phyloP scores from a whole-genome alignment of 2,113 vertebrate species.

The Callipepla squamata region DNA sequence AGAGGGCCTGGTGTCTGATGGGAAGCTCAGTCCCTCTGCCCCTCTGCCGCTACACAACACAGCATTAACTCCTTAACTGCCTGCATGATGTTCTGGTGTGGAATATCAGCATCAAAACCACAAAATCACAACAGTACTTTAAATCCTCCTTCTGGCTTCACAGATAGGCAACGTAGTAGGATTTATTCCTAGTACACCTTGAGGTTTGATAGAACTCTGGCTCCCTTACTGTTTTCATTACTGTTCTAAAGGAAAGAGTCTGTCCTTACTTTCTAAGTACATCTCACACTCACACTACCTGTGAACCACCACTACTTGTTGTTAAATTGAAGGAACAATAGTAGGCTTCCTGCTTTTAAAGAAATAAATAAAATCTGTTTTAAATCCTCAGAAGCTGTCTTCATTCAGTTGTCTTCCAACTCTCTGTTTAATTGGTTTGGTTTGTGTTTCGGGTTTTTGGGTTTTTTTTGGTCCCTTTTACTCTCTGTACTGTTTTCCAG shows the following conservation, averaged over 20 bases:
- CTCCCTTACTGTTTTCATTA: neutral
- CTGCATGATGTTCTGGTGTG: too few species aligned
- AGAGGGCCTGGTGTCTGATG: too few species aligned
- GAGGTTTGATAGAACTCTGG: neutral
- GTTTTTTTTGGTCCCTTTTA: neutral
- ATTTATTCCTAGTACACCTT: neutral
- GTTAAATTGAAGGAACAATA: neutral
- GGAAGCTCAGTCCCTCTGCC: too few species aligned
- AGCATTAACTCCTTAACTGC: too few species aligned
- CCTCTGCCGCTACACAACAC: too few species aligned
- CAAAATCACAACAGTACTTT: too few species aligned
- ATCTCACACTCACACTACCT: neutral
- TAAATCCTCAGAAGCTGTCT: neutral
- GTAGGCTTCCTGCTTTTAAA: neutral
- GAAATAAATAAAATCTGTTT: neutral
- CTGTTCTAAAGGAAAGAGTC: neutral
- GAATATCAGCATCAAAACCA: too few species aligned
- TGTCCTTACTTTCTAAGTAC: neutral
- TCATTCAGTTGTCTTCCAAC: neutral
- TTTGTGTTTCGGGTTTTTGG: neutral
- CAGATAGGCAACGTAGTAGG: neutral
- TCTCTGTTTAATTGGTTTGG: neutral
- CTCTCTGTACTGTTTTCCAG: neutral
- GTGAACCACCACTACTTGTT: neutral
- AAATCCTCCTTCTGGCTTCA: neutral